Evolutionary conservation across 2,888 invertebrate species (phyloP).

Genomic region (Syrphus vitripennis): DNA sequence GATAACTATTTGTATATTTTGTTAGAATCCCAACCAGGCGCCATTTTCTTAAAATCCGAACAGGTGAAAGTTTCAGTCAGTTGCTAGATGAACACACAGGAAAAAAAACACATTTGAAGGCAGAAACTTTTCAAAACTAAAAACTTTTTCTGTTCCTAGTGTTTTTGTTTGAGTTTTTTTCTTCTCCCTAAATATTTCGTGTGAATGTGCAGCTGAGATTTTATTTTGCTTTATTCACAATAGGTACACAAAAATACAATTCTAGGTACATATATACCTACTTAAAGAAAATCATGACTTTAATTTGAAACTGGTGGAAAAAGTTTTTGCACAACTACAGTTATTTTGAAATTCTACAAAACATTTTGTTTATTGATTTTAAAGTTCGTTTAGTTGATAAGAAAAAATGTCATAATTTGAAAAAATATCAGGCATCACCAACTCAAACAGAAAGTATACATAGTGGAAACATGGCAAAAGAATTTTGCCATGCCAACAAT

Average conservation of each 20-base stretch:
- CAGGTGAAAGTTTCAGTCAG: background rate
- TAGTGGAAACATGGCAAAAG: too few species aligned
- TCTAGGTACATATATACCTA: background rate
- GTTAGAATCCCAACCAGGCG: background rate
- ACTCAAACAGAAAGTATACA: background rate
- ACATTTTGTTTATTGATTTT: conserved; percentile 52
- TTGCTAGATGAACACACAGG: background rate
- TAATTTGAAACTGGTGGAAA: conserved; percentile 40
- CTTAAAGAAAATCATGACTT: conserved; percentile 38
- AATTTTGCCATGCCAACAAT: too few species aligned
- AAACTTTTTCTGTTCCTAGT: conserved; percentile 1
- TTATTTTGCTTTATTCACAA: conserved; percentile 21
- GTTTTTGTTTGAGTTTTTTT: background rate
- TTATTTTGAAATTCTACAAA: conserved; percentile 13
- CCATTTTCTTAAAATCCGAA: background rate
- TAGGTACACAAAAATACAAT: conserved; percentile 1
- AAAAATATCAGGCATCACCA: background rate
- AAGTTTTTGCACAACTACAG: conserved; percentile 17
- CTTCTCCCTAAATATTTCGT: background rate
- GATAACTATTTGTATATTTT: too few species aligned
- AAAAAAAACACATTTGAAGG: background rate
- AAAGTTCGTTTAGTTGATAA: background rate
- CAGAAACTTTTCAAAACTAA: conserved; percentile 36
- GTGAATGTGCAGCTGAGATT: conserved; percentile 58
- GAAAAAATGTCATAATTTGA: background rate